phyloP scores from a whole-genome alignment of 2,888 invertebrate genomes.

The Meteorus cinctellus region DNA sequence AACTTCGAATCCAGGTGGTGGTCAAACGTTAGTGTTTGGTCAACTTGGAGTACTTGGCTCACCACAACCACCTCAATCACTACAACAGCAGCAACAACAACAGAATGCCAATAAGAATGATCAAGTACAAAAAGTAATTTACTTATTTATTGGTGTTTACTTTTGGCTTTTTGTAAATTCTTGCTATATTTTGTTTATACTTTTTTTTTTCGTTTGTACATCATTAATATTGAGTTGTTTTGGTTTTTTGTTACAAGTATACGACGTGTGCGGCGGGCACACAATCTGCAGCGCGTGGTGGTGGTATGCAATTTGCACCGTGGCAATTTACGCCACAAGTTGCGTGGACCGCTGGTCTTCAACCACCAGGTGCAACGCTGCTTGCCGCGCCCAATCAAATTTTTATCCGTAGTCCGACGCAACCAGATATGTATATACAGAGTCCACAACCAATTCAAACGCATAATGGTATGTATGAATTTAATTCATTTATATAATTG shows the following conservation, averaged over 20 bases:
- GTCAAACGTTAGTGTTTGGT: conserved; percentile 85
- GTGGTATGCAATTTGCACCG: conserved; percentile 83
- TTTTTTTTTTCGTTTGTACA: background rate
- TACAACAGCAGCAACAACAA: conserved; percentile 67
- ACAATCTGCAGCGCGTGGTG: conserved; percentile 65
- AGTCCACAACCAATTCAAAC: conserved; percentile 82
- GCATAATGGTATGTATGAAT: conserved; percentile 79
- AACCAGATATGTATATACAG: conserved; percentile 91
- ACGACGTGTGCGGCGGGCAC: conserved; percentile 71
- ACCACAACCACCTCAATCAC: conserved; percentile 71
- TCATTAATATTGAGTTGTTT: background rate
- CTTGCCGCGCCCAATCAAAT: conserved; percentile 84
- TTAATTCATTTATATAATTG: conserved; percentile 8
- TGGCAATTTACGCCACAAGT: conserved; percentile 88
- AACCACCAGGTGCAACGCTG: conserved; percentile 79
- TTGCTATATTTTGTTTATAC: background rate
- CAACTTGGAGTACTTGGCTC: conserved; percentile 82
- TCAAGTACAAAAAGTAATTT: conserved; percentile 69
- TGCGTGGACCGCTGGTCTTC: conserved; percentile 82
- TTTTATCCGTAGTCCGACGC: conserved; percentile 84
- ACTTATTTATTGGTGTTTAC: conserved; percentile 26
- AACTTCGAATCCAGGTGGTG: conserved; percentile 79
- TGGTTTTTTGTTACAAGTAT: conserved; percentile 62
- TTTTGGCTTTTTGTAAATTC: conserved; percentile 9
- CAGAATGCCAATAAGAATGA: conserved; percentile 68